A percentile compares a stretch with the other conserved stretches of the same genome.
phyloP scores from a whole-genome alignment of 1,140 invertebrate species.

The Eumeta japonica region DNA sequence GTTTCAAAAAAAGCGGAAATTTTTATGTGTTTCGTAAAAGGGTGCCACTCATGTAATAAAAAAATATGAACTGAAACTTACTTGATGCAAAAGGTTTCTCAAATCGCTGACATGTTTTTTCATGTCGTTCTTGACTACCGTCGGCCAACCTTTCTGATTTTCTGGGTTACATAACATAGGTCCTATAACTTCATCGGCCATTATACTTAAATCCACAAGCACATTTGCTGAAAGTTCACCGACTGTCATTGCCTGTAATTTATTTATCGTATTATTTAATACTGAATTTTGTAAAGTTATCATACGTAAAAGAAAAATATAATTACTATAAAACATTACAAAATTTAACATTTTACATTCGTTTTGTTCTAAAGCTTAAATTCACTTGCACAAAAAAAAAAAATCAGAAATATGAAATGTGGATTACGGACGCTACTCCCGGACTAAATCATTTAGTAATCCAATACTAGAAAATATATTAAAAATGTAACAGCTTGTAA shows the following conservation, averaged over 20 bases:
- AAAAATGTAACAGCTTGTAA: too few relatives aligned
- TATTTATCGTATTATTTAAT: background rate
- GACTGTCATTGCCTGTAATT: conserved; percentile 60
- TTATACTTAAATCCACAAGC: conserved; percentile 73
- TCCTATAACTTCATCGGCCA: conserved; percentile 78
- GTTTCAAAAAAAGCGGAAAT: too few relatives aligned
- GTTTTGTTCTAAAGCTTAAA: too few relatives aligned
- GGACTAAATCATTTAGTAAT: too few relatives aligned
- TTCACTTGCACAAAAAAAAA: too few relatives aligned
- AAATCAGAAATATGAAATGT: too few relatives aligned
- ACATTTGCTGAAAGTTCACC: conserved; percentile 79
- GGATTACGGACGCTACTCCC: too few relatives aligned
- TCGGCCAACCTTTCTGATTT: conserved; percentile 75
- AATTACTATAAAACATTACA: conserved; percentile 1
- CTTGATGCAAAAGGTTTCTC: conserved; percentile 73
- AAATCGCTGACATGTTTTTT: conserved; percentile 72
- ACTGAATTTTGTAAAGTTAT: background rate
- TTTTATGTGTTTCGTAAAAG: too few relatives aligned
- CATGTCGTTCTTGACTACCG: conserved; percentile 73
- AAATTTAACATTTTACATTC: background rate
- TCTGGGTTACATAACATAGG: conserved; percentile 69
- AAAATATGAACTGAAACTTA: too few relatives aligned
- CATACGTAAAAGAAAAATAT: conserved; percentile 7
- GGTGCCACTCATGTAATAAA: too few relatives aligned
- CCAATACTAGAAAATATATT: too few relatives aligned